Conservation (phyloP, 2,888 invertebrate species). For the Carcina quercana region DNA sequence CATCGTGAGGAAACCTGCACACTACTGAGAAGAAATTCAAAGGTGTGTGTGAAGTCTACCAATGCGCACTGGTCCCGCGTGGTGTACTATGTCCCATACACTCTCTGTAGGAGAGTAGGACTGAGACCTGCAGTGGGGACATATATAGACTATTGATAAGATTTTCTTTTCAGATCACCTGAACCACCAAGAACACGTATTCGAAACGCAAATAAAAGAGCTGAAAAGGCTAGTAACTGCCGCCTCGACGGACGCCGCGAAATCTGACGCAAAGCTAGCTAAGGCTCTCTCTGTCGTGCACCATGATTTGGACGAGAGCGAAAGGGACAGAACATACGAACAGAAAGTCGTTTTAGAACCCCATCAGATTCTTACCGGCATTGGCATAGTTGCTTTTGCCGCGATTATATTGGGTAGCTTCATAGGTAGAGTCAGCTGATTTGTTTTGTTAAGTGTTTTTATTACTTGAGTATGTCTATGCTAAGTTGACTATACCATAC, state of each 20-base stretch:
- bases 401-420: slow-evolving; percentile 53
- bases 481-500: too few species aligned
- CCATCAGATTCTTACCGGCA: slow-evolving; percentile 49
- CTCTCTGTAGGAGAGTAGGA: too few species aligned
- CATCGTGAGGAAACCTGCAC: too few species aligned
- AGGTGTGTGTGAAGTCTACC: too few species aligned
- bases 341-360: slow-evolving; percentile 37
- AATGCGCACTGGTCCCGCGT: too few species aligned
- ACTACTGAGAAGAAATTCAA: too few species aligned
- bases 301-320: slow-evolving; percentile 49
- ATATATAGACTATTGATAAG: too few species aligned
- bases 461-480: too few species aligned
- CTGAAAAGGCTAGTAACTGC: slow-evolving; percentile 43
- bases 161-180: slow-evolving; percentile 46
- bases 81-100: too few species aligned
- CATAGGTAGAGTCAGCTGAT: slow-evolving; percentile 54
- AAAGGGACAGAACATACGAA: slow-evolving; percentile 19
- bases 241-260: slow-evolving; percentile 50
- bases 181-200: slow-evolving; percentile 45
- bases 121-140: too few species aligned
- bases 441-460: too few species aligned
- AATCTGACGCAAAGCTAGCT: slow-evolving; percentile 55
- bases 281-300: slow-evolving; percentile 54
- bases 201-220: slow-evolving; percentile 49
- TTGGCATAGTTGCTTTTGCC: slow-evolving; percentile 47